Conservation (phyloP, 2,113 vertebrate genomes). For the Macaca mulatta region DNA sequence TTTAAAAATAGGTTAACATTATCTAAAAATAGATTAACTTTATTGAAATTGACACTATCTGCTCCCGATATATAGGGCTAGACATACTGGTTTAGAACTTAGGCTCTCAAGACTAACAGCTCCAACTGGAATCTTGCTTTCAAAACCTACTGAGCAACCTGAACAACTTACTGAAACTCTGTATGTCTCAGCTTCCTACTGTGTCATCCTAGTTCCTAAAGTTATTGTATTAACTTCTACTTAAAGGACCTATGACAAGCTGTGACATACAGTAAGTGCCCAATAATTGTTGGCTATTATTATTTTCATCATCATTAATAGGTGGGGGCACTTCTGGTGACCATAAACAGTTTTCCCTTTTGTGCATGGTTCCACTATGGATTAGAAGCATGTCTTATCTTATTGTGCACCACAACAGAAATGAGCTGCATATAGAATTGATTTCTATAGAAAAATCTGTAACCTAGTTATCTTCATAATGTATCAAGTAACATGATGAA, state of each 20-base stretch:
- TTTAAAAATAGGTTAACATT: constrained; percentile 30
- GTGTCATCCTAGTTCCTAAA: background rate
- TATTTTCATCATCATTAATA: background rate
- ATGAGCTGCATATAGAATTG: background rate
- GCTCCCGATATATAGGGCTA: background rate
- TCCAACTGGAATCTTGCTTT: background rate
- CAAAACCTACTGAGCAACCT: background rate
- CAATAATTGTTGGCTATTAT: background rate
- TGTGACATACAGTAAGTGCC: background rate
- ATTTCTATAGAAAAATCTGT: constrained; percentile 8
- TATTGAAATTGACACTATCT: constrained; percentile 25
- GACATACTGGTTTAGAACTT: background rate
- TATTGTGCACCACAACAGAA: background rate
- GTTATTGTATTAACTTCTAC: background rate
- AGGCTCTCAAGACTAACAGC: background rate
- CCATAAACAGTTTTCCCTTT: background rate
- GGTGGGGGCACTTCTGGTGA: background rate
- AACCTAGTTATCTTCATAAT: constrained; percentile 35
- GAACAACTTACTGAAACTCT: background rate
- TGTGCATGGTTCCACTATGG: background rate
- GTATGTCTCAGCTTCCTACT: background rate
- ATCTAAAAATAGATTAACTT: constrained; percentile 11
- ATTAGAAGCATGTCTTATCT: background rate
- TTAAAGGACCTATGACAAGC: background rate
- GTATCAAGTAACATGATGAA: background rate